Evolutionary conservation across 2,888 invertebrate genomes (phyloP).

Genomic region (Apoda limacodes): DNA sequence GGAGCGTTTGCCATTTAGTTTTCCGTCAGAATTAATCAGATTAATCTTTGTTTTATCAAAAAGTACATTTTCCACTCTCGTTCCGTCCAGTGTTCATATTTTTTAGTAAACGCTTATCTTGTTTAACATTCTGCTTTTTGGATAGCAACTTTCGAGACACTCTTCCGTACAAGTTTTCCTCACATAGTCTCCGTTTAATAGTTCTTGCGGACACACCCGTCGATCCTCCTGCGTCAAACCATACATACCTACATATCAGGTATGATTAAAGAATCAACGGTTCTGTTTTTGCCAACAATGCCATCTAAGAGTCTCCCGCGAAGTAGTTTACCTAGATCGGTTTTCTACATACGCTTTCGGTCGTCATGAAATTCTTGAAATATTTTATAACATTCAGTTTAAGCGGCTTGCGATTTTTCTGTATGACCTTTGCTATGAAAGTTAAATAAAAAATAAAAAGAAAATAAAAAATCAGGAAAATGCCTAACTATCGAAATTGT

Average conservation of each 20-base stretch:
- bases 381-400: constrained; percentile 2
- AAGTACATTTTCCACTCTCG: too few relatives aligned
- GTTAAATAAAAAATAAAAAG: background rate
- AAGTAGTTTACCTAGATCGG: background rate
- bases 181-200: too few relatives aligned
- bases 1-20: too few relatives aligned
- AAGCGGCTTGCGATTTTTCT: background rate
- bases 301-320: background rate
- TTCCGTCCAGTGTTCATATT: too few relatives aligned
- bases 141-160: background rate
- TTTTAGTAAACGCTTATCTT: constrained; percentile 1
- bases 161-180: too few relatives aligned
- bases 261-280: background rate
- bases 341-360: background rate
- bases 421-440: background rate
- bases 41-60: too few relatives aligned
- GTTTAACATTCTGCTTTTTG: background rate
- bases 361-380: constrained; percentile 1
- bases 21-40: too few relatives aligned
- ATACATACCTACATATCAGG: background rate
- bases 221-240: background rate
- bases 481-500: too few relatives aligned
- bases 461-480: too few relatives aligned
- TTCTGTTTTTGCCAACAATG: background rate
- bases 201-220: too few relatives aligned